phyloP scores from a whole-genome alignment of 1,140 invertebrate species.

The Drosophila nigromelanica region DNA sequence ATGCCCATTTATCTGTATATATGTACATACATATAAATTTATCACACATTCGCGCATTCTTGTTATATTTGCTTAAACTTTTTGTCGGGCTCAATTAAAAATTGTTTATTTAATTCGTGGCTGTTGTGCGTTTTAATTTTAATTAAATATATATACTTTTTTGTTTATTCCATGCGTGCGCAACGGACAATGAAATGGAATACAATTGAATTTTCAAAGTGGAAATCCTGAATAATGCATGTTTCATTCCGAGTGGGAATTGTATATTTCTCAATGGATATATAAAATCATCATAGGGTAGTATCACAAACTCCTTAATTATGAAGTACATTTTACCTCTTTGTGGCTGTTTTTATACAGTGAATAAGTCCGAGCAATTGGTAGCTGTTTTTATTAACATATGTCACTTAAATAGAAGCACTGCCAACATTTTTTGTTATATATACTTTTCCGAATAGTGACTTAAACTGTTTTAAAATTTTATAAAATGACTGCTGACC shows the following conservation, averaged over 20 bases:
- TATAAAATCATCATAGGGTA: not conserved
- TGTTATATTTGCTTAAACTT: constrained; percentile 68
- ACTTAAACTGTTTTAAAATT: no score
- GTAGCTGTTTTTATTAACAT: no score
- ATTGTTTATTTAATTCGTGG: constrained; percentile 80
- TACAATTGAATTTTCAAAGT: constrained; percentile 41
- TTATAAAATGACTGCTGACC: no score
- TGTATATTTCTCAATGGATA: not conserved
- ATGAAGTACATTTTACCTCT: no score
- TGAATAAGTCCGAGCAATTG: no score
- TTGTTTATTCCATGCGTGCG: constrained; percentile 35
- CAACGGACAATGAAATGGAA: constrained; percentile 32
- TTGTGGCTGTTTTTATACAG: no score
- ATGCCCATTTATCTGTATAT: constrained; percentile 2
- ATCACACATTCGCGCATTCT: constrained; percentile 40
- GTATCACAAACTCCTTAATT: no score
- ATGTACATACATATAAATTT: constrained; percentile 19
- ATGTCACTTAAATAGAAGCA: no score
- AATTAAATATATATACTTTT: constrained; percentile 66
- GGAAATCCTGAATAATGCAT: constrained; percentile 35
- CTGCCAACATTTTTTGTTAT: no score
- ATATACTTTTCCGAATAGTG: no score
- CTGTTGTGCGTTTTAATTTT: constrained; percentile 74
- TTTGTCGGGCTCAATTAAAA: constrained; percentile 76
- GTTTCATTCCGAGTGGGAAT: not conserved